phyloP scores from a whole-genome alignment of 2,888 invertebrate species.

The Agonopterix alstromeriana region DNA sequence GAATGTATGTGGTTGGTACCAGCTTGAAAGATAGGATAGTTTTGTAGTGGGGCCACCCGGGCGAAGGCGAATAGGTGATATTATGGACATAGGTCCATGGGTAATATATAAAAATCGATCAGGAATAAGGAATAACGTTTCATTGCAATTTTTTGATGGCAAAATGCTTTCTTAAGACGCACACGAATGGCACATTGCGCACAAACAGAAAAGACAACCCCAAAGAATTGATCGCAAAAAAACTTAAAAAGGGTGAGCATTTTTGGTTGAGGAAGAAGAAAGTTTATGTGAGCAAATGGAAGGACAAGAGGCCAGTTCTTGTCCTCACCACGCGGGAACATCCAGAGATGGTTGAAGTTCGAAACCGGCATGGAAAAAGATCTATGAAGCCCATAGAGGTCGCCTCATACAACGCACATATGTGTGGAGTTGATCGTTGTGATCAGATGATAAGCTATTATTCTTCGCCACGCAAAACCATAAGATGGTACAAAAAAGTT shows the following conservation, averaged over 20 bases:
- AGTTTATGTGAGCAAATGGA: conserved; percentile 11
- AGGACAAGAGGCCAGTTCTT: conserved; percentile 10
- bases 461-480: conserved; percentile 10
- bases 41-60: too few species aligned
- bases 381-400: conserved; percentile 11
- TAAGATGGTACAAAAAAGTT: conserved; percentile 12
- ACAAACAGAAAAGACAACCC: conserved; percentile 13
- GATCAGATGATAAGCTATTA: conserved; percentile 14
- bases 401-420: conserved; percentile 9
- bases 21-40: too few species aligned
- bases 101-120: too few species aligned
- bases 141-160: too few species aligned
- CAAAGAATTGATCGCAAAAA: conserved; percentile 4
- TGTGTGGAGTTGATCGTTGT: conserved; percentile 9
- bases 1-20: too few species aligned
- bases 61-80: too few species aligned
- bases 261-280: conserved; percentile 10
- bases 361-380: conserved; percentile 8
- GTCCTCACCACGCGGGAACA: conserved; percentile 12
- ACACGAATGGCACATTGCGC: conserved; percentile 11
- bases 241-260: conserved; percentile 13
- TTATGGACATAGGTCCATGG: too few species aligned
- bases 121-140: too few species aligned
- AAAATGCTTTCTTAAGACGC: conserved; percentile 8
- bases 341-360: conserved; percentile 4